phyloP scores from a whole-genome alignment of 2,113 vertebrate species.

The Hydrolagus affinis region DNA sequence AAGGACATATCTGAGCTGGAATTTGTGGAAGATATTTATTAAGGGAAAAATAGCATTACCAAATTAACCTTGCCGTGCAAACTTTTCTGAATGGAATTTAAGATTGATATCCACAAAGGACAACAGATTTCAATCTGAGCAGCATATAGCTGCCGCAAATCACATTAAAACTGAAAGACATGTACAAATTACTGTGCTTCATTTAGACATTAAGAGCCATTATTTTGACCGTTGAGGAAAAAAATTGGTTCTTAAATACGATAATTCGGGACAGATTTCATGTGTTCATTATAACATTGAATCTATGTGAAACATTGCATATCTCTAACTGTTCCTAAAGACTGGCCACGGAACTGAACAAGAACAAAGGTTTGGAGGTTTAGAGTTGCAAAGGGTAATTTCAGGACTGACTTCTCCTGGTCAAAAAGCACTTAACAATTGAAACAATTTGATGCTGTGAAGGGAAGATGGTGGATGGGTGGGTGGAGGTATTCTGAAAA shows the following conservation, averaged over 20 bases:
- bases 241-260: neutral
- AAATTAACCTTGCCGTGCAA: neutral
- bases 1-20: neutral
- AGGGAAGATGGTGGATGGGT: too few relatives aligned
- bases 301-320: too few relatives aligned
- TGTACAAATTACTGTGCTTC: neutral
- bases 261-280: too few relatives aligned
- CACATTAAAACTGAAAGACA: constrained; percentile 14
- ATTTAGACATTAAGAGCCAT: neutral
- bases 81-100: neutral
- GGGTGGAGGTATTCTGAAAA: too few relatives aligned
- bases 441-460: too few relatives aligned
- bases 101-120: neutral
- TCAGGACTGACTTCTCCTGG: too few relatives aligned
- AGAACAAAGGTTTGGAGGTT: too few relatives aligned
- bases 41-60: neutral
- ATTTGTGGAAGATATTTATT: neutral
- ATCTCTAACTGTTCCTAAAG: too few relatives aligned
- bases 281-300: too few relatives aligned
- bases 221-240: neutral
- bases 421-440: too few relatives aligned
- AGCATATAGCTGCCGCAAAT: neutral
- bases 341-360: too few relatives aligned
- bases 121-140: neutral
- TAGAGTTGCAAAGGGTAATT: too few relatives aligned